Percentiles rank a stretch among this genome's conserved stretches.
Conservation (phyloP, 2,113 vertebrate species). For the Probosciger aterrimus region DNA sequence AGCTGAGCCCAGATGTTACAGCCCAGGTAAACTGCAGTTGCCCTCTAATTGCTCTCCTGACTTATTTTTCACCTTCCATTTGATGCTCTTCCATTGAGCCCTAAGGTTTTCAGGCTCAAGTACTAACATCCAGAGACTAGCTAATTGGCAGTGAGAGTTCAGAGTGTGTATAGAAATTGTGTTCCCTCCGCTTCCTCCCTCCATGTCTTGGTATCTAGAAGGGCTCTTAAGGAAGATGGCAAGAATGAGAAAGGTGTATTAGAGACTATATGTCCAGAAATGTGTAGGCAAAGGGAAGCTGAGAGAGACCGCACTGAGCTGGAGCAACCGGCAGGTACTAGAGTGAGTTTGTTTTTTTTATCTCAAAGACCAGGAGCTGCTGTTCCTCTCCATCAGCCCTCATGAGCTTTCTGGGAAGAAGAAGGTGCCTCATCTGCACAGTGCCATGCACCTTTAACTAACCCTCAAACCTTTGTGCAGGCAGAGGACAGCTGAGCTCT, state of each 20-base stretch:
- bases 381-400: neutral
- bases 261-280: rapidly evolving
- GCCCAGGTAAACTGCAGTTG: neutral
- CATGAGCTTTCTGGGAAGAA: neutral
- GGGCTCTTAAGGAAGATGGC: neutral
- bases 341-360: neutral
- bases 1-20: neutral
- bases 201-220: neutral
- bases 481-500: neutral
- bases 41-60: slow-evolving; percentile 14
- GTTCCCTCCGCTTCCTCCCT: neutral
- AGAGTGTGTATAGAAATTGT: neutral
- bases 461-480: neutral
- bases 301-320: neutral
- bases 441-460: neutral
- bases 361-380: neutral
- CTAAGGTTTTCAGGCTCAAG: neutral
- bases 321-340: neutral
- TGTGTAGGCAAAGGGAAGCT: neutral
- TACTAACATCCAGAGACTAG: neutral
- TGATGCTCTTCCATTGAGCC: neutral
- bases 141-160: neutral
- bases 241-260: neutral
- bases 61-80: neutral
- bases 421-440: neutral